phyloP scores from a whole-genome alignment of 1,140 invertebrate species.

The Ladona fulva region DNA sequence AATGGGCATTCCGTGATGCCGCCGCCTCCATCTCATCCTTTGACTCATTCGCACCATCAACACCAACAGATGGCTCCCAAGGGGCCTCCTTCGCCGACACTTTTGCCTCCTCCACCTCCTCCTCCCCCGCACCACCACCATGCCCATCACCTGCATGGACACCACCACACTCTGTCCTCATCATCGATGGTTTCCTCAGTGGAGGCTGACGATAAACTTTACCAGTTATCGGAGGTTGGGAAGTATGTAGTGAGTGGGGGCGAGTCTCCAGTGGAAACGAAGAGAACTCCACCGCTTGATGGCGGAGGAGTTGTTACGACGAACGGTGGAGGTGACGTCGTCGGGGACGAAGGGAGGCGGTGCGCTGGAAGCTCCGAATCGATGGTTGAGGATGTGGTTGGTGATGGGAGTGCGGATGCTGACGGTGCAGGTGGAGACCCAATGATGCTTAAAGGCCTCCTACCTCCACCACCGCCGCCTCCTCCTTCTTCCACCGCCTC shows the following conservation, averaged over 20 bases:
- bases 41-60: neutral
- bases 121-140: constrained; percentile 12
- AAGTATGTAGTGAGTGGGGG: constrained; percentile 25
- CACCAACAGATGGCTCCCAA: constrained; percentile 31
- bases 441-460: constrained; percentile 33
- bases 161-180: neutral
- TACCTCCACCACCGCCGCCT: constrained; percentile 34
- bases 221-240: constrained; percentile 44
- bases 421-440: constrained; percentile 29
- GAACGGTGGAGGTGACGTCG: constrained; percentile 34
- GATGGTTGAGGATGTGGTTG: constrained; percentile 33
- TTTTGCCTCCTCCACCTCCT: constrained; percentile 5
- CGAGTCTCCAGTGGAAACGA: neutral
- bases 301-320: constrained; percentile 15
- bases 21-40: constrained; percentile 37
- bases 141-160: neutral
- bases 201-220: constrained; percentile 48
- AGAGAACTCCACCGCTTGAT: neutral
- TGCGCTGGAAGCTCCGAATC: constrained; percentile 42
- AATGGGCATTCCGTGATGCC: constrained; percentile 31
- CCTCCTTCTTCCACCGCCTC: neutral
- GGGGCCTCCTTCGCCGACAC: neutral
- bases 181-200: constrained; percentile 33
- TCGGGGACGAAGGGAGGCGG: constrained; percentile 40
- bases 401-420: constrained; percentile 33